Conservation (phyloP, 2,797 vertebrate species). For the Sebastes matsubarae region DNA sequence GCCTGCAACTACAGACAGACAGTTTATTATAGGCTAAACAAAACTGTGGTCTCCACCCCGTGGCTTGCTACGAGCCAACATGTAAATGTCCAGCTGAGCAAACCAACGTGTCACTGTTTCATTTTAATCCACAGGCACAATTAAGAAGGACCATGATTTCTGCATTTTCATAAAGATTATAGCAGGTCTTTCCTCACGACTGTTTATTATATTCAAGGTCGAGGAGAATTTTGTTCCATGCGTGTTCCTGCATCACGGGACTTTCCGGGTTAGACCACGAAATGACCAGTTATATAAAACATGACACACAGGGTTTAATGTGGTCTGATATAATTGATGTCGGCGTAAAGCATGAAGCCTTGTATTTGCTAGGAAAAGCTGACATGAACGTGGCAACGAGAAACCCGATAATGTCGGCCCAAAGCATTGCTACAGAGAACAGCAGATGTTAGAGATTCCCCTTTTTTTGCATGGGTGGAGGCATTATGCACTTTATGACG, state of each 20-base stretch:
- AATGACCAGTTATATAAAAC: neutral
- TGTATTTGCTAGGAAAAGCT: neutral
- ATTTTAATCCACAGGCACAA: neutral
- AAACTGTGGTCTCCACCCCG: conserved; percentile 42
- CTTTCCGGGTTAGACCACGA: neutral
- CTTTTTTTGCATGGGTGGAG: neutral
- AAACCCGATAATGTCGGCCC: neutral
- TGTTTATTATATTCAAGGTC: neutral
- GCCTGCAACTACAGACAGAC: neutral
- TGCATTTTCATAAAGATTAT: neutral
- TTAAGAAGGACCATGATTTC: neutral
- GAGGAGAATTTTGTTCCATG: neutral
- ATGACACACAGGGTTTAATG: neutral
- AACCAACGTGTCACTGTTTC: conserved; percentile 1
- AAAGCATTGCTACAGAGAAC: neutral
- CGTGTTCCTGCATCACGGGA: neutral
- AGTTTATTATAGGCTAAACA: conserved; percentile 14
- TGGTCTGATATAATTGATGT: neutral
- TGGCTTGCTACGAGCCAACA: neutral
- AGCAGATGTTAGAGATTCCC: neutral
- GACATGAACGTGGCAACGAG: neutral
- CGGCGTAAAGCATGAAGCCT: neutral
- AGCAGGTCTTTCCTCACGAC: neutral
- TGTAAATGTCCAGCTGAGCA: neutral
- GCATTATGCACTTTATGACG: neutral